phyloP scores from a whole-genome alignment of 2,888 invertebrate species.

The Pristionchus arcanus region DNA sequence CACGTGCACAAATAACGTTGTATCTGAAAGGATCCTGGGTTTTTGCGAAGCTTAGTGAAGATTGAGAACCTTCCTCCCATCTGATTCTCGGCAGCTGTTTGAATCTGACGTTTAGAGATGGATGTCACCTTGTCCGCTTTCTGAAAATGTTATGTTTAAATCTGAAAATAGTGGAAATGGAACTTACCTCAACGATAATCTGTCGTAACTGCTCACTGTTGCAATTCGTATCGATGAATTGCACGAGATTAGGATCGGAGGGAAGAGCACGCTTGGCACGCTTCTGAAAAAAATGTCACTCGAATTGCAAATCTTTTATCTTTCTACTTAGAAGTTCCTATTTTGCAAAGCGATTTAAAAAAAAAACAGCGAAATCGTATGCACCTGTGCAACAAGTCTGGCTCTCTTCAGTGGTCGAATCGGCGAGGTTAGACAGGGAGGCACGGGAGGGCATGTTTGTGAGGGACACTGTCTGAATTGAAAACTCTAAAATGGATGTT shows the following conservation, averaged over 20 bases:
- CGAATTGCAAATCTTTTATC: too few species aligned
- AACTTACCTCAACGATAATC: conserved; percentile 48
- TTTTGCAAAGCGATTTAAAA: too few species aligned
- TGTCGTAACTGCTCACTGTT: conserved; percentile 51
- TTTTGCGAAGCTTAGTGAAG: background rate
- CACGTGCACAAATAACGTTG: conserved; percentile 59
- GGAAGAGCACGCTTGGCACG: conserved; percentile 11
- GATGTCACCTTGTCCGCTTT: conserved; percentile 49
- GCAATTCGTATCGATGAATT: conserved; percentile 52
- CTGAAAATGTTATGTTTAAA: background rate
- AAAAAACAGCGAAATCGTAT: background rate
- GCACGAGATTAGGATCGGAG: background rate
- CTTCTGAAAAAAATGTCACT: background rate
- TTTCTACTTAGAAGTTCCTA: too few species aligned
- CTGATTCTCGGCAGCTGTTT: conserved; percentile 31
- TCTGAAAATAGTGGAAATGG: background rate
- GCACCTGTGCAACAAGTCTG: background rate
- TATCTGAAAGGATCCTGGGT: conserved; percentile 8
- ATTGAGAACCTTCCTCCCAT: conserved; percentile 48
- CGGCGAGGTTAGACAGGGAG: background rate
- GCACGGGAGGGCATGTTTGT: conserved; percentile 17
- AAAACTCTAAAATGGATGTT: background rate
- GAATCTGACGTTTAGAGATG: conserved; percentile 48
- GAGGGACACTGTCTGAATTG: background rate
- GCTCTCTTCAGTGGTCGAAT: conserved; percentile 18